Percentiles rank a stretch among this genome's conserved stretches.
Evolutionary conservation across 2,797 vertebrate species (phyloP).

Genomic region (Adelosebastes latens): DNA sequence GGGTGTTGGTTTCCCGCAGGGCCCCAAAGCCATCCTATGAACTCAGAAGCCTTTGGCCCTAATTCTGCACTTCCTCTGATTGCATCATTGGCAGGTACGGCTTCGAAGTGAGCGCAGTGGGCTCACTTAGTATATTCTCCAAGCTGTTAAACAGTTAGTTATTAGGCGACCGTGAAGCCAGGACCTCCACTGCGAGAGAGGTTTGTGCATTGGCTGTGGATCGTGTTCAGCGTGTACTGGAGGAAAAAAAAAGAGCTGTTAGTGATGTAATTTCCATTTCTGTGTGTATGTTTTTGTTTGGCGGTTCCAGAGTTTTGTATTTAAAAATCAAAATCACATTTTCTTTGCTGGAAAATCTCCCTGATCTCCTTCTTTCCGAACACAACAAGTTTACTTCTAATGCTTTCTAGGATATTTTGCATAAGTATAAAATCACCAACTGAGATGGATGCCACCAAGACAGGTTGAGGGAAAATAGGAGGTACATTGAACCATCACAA

Average conservation of each 20-base stretch:
- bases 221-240: background rate
- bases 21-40: constrained; percentile 58
- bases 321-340: background rate
- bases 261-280: background rate
- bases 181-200: constrained; percentile 39
- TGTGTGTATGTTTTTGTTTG: background rate
- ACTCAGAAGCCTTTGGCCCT: constrained; percentile 50
- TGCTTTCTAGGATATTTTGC: background rate
- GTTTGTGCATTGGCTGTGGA: constrained; percentile 5
- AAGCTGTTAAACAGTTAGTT: constrained; percentile 40
- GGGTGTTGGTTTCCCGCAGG: constrained; percentile 59
- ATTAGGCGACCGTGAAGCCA: constrained; percentile 30
- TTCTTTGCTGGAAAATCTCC: background rate
- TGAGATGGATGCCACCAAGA: background rate
- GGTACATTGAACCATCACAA: background rate
- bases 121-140: constrained; percentile 13
- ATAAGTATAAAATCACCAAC: background rate
- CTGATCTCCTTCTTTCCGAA: background rate
- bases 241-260: background rate
- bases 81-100: constrained; percentile 63
- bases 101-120: constrained; percentile 15
- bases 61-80: constrained; percentile 51
- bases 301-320: background rate
- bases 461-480: background rate
- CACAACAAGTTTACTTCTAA: background rate